Base-by-base conservation (phyloP, 2,113 vertebrate genomes). In the Raja brachyura region DNA sequence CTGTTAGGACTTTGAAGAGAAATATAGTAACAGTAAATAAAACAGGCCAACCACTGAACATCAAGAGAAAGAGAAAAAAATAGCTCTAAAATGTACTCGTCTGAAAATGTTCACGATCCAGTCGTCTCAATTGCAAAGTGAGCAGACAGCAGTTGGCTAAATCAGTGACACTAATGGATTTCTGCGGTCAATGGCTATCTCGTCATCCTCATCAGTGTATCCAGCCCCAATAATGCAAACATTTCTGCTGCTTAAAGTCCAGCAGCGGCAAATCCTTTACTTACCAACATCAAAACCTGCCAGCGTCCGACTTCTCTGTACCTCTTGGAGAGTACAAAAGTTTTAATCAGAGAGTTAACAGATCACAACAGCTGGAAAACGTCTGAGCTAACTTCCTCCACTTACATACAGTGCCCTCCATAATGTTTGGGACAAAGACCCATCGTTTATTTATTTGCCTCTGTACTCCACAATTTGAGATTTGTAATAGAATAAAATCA, bases 201-300 rank as follows among this genome's bases (percentile, higher is more conserved):
- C 5, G 83, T 88, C 16, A 63, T 63, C 83, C 61, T 59, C 81
- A 85, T 4, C 54, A 59, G 56, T 88, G 6, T 59, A 88, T 88
- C 59, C 39, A 48, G 39, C 83, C 59, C 61, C 13, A 33, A 88
- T 61, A 88, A 31, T 88, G 83, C n/a, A 88, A 88, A 88, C 83
- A 33, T 88, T 88, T 88, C 59, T 88, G 83, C 83, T 88, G 59
- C 28, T 66, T 25, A 88, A 88, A 88, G 63, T 63, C 59, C 63
- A 11, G 63, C 83, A 63, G 59, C 83, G 63, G 83, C 33, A 59
- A 88, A 88, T 88, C 83, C 83, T 88, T 88, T 88, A 88, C 83
- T 88, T 88, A 88, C 83, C 83, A 88, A 88, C 83, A 88, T 88
- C 83, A 88, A 88, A 88, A 88, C 83, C 83, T 88, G 59, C 83